Percentiles rank a stretch among this genome's conserved stretches.
phyloP scores from a whole-genome alignment of 2,797 vertebrate genomes.

The Coilia nasus region DNA sequence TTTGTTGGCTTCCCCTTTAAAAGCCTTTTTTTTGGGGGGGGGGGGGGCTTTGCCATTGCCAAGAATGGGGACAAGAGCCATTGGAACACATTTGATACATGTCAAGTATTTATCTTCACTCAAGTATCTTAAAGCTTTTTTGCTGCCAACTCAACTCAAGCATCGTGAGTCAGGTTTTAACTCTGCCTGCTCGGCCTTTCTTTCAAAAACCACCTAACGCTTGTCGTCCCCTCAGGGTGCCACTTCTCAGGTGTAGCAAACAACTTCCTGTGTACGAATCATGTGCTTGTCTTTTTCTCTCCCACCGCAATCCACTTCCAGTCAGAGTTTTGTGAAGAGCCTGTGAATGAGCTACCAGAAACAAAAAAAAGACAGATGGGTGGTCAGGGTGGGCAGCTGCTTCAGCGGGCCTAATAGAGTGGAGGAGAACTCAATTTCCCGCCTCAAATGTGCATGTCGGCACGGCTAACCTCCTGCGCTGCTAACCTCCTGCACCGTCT shows the following conservation, averaged over 20 bases:
- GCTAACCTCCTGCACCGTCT: slow-evolving; percentile 59
- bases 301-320: neutral
- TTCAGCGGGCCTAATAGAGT: slow-evolving; percentile 65
- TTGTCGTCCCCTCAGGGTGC: neutral
- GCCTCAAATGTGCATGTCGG: slow-evolving; percentile 63
- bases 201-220: neutral
- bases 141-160: slow-evolving; percentile 1
- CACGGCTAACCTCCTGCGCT: slow-evolving; percentile 62
- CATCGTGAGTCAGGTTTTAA: neutral
- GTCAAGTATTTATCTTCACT: neutral
- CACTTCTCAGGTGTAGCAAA: neutral
- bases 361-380: neutral
- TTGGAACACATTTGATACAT: neutral
- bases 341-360: neutral
- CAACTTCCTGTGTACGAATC: neutral
- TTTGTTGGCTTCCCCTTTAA: neutral
- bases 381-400: slow-evolving; percentile 51
- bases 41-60: neutral
- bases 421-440: slow-evolving; percentile 64
- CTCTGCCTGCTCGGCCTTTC: neutral
- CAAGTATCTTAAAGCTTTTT: neutral
- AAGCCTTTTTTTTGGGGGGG: neutral
- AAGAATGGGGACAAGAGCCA: neutral
- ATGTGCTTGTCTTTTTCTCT: neutral
- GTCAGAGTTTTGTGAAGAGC: neutral